These are phyloP conservation scores for Helleia helle DNA, from an alignment of 2,888 invertebrate species.

Conservation along the genomic window DNA sequence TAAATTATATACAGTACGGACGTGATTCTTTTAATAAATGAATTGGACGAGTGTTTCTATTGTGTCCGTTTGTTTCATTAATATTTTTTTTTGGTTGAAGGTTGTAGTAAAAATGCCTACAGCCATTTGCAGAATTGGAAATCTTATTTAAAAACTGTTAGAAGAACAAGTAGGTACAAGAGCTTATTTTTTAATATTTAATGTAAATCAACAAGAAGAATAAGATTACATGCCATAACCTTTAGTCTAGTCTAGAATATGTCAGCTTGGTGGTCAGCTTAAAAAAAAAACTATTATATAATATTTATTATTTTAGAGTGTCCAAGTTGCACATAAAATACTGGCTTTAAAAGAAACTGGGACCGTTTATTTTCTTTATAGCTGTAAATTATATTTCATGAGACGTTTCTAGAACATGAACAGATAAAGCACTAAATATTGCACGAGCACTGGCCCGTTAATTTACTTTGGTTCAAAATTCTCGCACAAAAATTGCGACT, in stretches of 20 bases:
- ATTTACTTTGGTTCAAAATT: slow-evolving; percentile 6
- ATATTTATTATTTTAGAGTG: too few relatives aligned
- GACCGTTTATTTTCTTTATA: slow-evolving; percentile 1
- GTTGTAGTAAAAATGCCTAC: too few relatives aligned
- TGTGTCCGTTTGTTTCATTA: not conserved
- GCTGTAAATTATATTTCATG: slow-evolving; percentile 4
- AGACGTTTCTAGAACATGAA: slow-evolving; percentile 7
- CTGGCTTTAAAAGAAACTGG: not conserved
- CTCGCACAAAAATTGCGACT: slow-evolving; percentile 17
- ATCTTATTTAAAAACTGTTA: too few relatives aligned
- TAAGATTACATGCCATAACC: too few relatives aligned
- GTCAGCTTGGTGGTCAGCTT: too few relatives aligned
- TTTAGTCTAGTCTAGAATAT: too few relatives aligned
- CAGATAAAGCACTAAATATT: slow-evolving; percentile 4
- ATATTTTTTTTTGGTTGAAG: too few relatives aligned
- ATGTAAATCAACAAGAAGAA: too few relatives aligned
- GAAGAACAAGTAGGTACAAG: too few relatives aligned
- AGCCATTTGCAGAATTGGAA: too few relatives aligned
- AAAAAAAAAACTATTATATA: too few relatives aligned
- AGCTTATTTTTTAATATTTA: too few relatives aligned
- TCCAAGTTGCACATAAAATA: not conserved
- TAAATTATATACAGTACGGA: not conserved
- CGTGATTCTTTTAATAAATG: not conserved
- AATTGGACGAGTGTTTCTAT: not conserved
- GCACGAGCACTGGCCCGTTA: not conserved